Evolutionary conservation across 2,888 invertebrate species (phyloP).

Genomic region (Coelopa pilipes): DNA sequence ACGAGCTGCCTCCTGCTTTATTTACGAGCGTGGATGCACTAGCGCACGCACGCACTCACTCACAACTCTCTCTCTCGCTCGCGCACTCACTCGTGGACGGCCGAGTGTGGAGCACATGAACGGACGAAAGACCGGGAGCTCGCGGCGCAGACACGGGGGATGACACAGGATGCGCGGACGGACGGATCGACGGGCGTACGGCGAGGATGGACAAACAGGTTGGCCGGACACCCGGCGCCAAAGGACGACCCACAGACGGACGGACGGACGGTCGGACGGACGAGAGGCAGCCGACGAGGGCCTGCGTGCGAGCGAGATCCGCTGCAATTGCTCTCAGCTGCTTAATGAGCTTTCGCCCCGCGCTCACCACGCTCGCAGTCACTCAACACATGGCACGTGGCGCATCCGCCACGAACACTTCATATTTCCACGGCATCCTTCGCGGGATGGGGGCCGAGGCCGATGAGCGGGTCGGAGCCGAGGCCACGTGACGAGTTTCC

Average conservation of each 20-base stretch:
- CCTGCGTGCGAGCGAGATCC: not conserved
- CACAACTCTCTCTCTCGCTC: too few relatives aligned
- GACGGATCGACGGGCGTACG: too few relatives aligned
- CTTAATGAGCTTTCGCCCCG: conserved; percentile 6
- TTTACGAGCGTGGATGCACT: not conserved
- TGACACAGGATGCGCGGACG: too few relatives aligned
- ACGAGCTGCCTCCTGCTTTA: not conserved
- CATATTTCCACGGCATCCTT: conserved; percentile 22
- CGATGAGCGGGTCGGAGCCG: not conserved
- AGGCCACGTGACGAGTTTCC: not conserved
- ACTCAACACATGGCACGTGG: conserved; percentile 4
- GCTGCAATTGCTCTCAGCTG: not conserved
- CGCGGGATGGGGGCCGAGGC: too few relatives aligned
- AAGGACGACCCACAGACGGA: not conserved
- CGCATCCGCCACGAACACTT: conserved; percentile 18
- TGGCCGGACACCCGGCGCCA: too few relatives aligned
- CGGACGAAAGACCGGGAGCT: not conserved
- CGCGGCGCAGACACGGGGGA: too few relatives aligned
- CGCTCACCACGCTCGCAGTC: not conserved
- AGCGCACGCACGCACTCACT: not conserved
- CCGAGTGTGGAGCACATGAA: not conserved
- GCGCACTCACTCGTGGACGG: not conserved
- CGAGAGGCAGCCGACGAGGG: not conserved
- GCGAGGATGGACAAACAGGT: not conserved
- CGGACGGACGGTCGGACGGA: not conserved